Percentiles rank a stretch among this genome's conserved stretches.
These are phyloP conservation scores for Lagopus muta DNA, from an alignment of 2,113 vertebrate species.

Conservation along the genomic window DNA sequence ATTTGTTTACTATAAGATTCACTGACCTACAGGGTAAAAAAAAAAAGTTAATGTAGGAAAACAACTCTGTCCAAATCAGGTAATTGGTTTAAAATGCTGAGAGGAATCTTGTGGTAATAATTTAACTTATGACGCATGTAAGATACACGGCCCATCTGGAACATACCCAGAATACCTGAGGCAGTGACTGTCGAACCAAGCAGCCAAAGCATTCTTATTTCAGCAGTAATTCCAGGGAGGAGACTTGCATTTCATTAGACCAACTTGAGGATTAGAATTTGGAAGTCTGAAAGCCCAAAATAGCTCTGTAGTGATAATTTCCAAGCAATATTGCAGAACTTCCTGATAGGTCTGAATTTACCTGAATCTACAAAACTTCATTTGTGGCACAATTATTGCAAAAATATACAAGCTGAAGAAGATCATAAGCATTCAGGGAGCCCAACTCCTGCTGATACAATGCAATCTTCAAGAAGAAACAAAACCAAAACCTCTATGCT, in stretches of 20 bases:
- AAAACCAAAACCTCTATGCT: background rate
- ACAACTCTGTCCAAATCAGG: background rate
- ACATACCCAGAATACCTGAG: background rate
- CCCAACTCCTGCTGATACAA: background rate
- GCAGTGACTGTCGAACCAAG: background rate
- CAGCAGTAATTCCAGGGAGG: background rate
- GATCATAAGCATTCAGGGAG: background rate
- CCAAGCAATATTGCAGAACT: background rate
- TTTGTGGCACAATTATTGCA: background rate
- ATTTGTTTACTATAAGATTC: background rate
- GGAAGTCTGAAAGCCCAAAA: background rate
- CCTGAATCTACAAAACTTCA: background rate
- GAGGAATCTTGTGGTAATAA: background rate
- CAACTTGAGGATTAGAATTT: background rate
- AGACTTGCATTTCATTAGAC: background rate
- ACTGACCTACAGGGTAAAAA: background rate
- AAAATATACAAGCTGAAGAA: background rate
- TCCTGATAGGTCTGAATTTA: background rate
- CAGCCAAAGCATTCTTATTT: background rate
- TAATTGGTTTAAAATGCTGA: background rate
- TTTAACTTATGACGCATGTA: accelerated
- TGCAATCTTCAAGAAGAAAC: background rate
- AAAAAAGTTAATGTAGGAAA: background rate
- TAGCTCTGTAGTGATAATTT: background rate
- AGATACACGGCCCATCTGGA: background rate